Evolutionary conservation across 2,888 invertebrate species (phyloP), one percentile per base, ranked within the genome.

Genomic region (Iselma pallidipennis): DNA sequence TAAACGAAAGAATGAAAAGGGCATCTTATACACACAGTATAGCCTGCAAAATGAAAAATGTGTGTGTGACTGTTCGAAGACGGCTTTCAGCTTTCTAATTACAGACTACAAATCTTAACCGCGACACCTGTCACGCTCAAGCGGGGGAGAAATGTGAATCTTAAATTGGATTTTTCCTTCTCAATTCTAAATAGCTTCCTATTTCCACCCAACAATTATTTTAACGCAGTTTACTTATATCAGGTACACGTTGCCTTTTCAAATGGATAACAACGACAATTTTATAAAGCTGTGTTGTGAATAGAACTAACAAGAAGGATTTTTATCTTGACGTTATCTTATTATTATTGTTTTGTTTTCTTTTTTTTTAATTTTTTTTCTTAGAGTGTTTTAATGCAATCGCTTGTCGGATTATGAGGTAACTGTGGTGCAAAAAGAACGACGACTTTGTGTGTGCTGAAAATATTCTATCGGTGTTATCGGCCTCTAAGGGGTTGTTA

Each of bases 11-110:
- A 19, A 49, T 29, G n/a, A 28, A 58, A 66, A 57, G 45, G 59
- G 49, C 57, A 55, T 51, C 37, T 57, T n/a, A n/a, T n/a, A n/a
- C n/a, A n/a, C n/a, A n/a, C 61, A 54, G 31, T 31, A 26, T 14
- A 48, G 49, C 51, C 63, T 59, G 68, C 60, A 64, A 68, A 73
- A 73, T 75, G 74, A 74, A 74, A 76, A 76, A 74, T 76, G 75
- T 74, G 75, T 73, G 68, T 75, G 74, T 76, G 75, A 74, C 74
- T 74, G 72, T 71, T 74, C 72, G 72, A 72, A 70, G 74, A 72
- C 76, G 75, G 75, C 76, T 78, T 76, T 78, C 78, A 75, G 75
- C 77, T 79, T 80, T 79, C 78, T 80, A 80, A 81, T 81, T 81
- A 80, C 79, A 71, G 75, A 74, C 78, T 76, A 81, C 81, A 81